Conservation (phyloP, 2,113 vertebrate species). For the Pedionomus torquatus region DNA sequence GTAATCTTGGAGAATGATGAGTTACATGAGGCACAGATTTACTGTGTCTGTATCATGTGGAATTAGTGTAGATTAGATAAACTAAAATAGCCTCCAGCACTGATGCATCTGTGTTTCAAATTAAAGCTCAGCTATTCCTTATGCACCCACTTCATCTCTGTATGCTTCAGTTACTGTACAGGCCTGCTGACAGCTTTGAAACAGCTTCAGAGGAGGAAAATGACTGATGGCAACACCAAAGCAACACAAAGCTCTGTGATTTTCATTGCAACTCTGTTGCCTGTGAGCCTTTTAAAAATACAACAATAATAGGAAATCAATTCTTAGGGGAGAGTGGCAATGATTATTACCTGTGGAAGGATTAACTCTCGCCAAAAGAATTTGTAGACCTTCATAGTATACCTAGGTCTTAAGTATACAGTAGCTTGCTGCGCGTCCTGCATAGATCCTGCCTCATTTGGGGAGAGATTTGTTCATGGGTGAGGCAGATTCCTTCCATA, state of each 20-base stretch:
- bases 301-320: background rate
- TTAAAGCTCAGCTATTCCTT: background rate
- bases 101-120: background rate
- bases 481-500: background rate
- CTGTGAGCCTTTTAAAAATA: background rate
- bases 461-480: background rate
- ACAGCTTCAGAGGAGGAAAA: background rate
- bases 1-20: background rate
- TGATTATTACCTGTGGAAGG: background rate
- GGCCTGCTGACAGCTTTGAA: background rate
- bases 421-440: background rate
- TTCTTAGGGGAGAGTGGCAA: background rate
- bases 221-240: background rate
- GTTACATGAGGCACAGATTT: background rate
- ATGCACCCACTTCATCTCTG: background rate
- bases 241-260: background rate
- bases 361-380: background rate
- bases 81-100: background rate
- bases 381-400: background rate
- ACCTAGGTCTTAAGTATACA: too few species aligned
- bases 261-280: background rate
- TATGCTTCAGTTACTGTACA: background rate
- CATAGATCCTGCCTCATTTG: background rate
- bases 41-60: background rate
- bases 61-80: background rate